Percentiles rank a stretch among this genome's conserved stretches.
These are phyloP conservation scores for Xestia ashworthii DNA, from an alignment of 2,888 invertebrate species.

Conservation along the genomic window DNA sequence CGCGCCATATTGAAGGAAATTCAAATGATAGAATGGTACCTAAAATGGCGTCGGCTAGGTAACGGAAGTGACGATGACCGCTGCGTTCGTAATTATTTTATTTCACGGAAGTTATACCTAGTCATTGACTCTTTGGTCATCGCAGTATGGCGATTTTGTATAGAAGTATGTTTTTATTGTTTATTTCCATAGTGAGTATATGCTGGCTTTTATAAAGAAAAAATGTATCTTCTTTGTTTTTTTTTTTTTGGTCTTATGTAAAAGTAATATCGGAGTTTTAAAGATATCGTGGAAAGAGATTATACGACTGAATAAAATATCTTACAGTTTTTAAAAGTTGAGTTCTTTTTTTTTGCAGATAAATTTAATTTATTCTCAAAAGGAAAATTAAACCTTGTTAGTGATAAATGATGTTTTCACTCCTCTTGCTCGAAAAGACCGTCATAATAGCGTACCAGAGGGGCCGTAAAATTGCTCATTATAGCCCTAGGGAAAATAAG, in stretches of 20 bases:
- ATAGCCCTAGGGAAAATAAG: no score
- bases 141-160: conserved; percentile 48
- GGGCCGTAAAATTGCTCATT: no score
- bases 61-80: conserved; percentile 68
- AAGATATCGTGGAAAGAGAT: not conserved
- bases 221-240: not conserved
- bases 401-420: not conserved
- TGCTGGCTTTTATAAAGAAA: not conserved
- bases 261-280: not conserved
- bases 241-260: no score
- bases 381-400: not conserved
- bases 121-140: conserved; percentile 60
- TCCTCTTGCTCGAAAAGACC: no score
- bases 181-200: not conserved
- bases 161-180: conserved; percentile 17
- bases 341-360: not conserved
- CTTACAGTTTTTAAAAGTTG: not conserved
- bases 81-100: conserved; percentile 62
- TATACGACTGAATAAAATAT: not conserved
- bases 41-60: conserved; percentile 44
- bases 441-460: no score
- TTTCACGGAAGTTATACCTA: conserved; percentile 65
- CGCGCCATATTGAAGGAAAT: conserved; percentile 17
- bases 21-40: conserved; percentile 31
- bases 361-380: not conserved